phyloP scores from a whole-genome alignment of 2,113 vertebrate genomes.

The Tychaedon coryphoeus region DNA sequence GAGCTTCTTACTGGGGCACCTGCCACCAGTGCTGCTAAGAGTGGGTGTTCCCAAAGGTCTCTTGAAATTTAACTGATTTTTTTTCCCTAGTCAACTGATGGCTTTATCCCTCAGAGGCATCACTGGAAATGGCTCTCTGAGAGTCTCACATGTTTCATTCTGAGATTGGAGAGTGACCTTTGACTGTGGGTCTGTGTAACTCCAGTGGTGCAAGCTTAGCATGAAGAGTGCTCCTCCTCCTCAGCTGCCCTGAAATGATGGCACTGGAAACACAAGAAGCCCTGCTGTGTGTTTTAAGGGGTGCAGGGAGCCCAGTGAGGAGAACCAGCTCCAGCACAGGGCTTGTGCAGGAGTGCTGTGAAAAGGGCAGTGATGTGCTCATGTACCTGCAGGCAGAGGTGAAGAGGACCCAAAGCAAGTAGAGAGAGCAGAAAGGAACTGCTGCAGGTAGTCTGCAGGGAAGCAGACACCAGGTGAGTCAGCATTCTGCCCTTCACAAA shows the following conservation, averaged over 20 bases:
- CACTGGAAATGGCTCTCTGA: neutral
- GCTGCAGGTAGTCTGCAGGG: neutral
- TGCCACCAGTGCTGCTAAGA: neutral
- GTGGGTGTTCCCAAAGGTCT: neutral
- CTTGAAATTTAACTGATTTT: neutral
- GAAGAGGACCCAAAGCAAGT: neutral
- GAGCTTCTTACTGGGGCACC: neutral
- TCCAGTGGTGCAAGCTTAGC: neutral
- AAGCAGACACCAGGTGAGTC: neutral
- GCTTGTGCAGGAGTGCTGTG: neutral
- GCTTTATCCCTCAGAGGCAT: neutral
- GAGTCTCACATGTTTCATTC: neutral
- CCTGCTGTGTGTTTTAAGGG: neutral
- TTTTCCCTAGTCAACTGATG: neutral
- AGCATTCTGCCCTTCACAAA: neutral
- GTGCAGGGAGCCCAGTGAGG: neutral
- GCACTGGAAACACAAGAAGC: neutral
- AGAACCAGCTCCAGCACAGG: neutral
- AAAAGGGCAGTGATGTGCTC: neutral
- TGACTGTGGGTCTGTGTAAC: neutral
- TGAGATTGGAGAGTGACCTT: neutral
- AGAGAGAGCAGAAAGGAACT: neutral
- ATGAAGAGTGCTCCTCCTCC: neutral
- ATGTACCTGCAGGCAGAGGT: neutral
- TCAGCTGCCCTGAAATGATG: neutral